Evolutionary conservation across 53 echinoderm and acorn worm species (phyloP), one percentile per base, ranked within the genome.

Genomic region (Luidia sarsii): DNA sequence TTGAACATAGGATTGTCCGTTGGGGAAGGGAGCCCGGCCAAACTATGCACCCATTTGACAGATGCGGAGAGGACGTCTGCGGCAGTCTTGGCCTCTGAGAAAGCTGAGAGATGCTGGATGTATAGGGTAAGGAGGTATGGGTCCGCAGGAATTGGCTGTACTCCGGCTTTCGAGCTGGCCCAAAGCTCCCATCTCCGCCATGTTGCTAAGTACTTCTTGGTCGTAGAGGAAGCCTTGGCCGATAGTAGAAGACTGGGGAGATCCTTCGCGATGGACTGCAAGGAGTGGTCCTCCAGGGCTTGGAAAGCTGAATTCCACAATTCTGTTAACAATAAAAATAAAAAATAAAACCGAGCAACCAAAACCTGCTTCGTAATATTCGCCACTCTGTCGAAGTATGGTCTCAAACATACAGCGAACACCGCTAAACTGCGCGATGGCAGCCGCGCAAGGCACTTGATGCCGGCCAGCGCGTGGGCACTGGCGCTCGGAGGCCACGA

Each of bases 1-100:
- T 37, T 53, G 28, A 67, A 68, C 66, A 79, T 56, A 0, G 57
- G 20, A 34, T 67, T 52, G 28, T 75, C 68, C 19, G 74, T 65
- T 16, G 57, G 68, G n/a, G 75, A 75, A 27, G 48, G 24, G 13
- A 85, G 38, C 1, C 82, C 67, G 24, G 59, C 59, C 30, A 57
- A 15, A 30, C 5, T 7, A 27, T 57, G 59, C 24, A 15, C 30
- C 59, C 59, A 57, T 27, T 57, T 57, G 5, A 15, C 59, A 5
- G 59, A 27, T 57, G 59, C 59, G 5, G 59, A 4, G 29, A 57
- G 4, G 24, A 15, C 24, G 25, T 57, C 29, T 57, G 59, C 59
- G 7, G 30, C 30, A 7, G 59, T 25, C 59, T 57, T 27, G 2
- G 59, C 59, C 15, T 30, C 59, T 4, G 29, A 57, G 4, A 30